Evolutionary conservation across 1,140 invertebrate species (phyloP), one percentile per base, ranked within the genome.

Genomic region (Drosophila paulistorum): DNA sequence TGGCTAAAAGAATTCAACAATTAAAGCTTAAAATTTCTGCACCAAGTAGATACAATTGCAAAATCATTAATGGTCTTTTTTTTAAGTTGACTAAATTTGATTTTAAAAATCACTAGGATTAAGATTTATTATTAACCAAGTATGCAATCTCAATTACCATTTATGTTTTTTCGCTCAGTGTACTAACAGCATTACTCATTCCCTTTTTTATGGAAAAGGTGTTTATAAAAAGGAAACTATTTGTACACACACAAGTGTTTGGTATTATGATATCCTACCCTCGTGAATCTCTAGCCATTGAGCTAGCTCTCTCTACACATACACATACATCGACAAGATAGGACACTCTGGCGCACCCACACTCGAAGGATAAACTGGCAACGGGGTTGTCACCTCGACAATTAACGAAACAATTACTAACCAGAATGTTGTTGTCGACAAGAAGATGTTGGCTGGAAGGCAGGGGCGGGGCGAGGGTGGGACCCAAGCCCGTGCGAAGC

Each of bases 331-430:
- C 45, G 37, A 68, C 45, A 39, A 39, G 11, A 39, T 39, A 39
- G 58, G 23, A 70, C 39, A 59, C 33, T 57, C 13, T 42, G 10
- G 54, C 61, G 54, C 61, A 45, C 61, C 48, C 65, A 39, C 61
- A 60, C n/a, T 62, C 23, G 41, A 41, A 62, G 58, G 45, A 37
- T 39, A 54, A 62, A 58, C 63, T 45, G 54, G 37, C 39, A 55
- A 20, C 13, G 61, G 74, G 67, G 60, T 77, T 71, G 74, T 71
- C 70, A 80, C 71, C 77, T 87, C 80, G 79, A 84, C 84, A 87
- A 87, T 87, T 87, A 87, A 87, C 84, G 74, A 20, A 74, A 85
- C 81, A 85, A 85, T 85, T 85, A 85, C 74, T 45, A 67, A 85
- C 51, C 74, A 65, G 73, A 64, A 74, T 57, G 66, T 11, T 65